Evolutionary conservation across 2,888 invertebrate genomes (phyloP).

Genomic region (Melinaea menophilus): DNA sequence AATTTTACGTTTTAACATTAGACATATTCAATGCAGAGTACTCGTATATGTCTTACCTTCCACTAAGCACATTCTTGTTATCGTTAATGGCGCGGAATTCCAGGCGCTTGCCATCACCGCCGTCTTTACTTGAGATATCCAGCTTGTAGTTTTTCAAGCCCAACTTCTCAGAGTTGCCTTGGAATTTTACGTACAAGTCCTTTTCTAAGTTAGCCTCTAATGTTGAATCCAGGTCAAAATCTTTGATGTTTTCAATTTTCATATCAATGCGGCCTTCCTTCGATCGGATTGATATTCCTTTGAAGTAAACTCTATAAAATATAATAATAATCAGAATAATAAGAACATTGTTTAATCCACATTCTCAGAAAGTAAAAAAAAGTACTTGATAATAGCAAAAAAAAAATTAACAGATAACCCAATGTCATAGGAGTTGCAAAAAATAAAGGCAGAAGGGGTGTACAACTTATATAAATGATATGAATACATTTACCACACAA

Average conservation of each 20-base stretch:
- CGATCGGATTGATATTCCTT: conserved; percentile 67
- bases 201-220: conserved; percentile 77
- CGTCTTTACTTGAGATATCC: conserved; percentile 80
- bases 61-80: conserved; percentile 82
- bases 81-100: conserved; percentile 80
- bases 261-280: conserved; percentile 78
- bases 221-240: conserved; percentile 74
- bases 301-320: conserved; percentile 53
- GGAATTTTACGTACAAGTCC: conserved; percentile 80
- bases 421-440: no score
- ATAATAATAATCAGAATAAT: background rate
- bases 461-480: no score
- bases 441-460: no score
- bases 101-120: conserved; percentile 79
- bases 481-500: no score
- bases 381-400: no score
- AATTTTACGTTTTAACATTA: no score
- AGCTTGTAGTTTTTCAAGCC: conserved; percentile 81
- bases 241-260: conserved; percentile 72
- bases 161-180: conserved; percentile 80
- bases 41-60: conserved; percentile 71
- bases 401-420: no score
- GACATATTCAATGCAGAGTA: no score
- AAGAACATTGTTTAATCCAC: no score
- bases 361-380: no score